These are phyloP conservation scores for Taurulus bubalis DNA, from an alignment of 2,113 vertebrate genomes.

Conservation along the genomic window DNA sequence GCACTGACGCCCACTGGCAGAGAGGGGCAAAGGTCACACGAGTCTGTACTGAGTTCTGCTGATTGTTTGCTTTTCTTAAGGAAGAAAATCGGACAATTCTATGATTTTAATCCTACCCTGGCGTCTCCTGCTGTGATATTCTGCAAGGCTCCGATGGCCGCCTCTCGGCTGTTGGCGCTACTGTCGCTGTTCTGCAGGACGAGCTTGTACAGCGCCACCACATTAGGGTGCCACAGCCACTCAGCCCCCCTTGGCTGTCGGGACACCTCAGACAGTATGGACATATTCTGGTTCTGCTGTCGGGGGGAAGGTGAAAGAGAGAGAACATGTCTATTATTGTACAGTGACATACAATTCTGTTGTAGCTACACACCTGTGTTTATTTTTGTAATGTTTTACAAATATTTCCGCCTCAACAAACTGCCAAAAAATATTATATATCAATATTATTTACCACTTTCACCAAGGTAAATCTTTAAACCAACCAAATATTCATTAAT, in stretches of 20 bases:
- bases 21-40: not conserved
- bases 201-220: constrained; percentile 89
- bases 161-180: constrained; percentile 88
- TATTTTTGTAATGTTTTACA: not conserved
- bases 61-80: not conserved
- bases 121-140: constrained; percentile 93
- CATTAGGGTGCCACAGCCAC: constrained; percentile 96
- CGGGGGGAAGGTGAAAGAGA: constrained; percentile 2
- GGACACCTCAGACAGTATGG: constrained; percentile 90
- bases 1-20: constrained; percentile 89
- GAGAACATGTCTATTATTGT: not conserved
- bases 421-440: not conserved
- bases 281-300: constrained; percentile 85
- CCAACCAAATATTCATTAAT: not conserved
- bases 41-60: not conserved
- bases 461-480: not conserved
- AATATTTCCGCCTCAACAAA: not conserved
- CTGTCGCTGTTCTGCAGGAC: constrained; percentile 89
- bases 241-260: constrained; percentile 92
- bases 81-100: not conserved
- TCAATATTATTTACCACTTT: not conserved
- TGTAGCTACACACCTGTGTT: not conserved
- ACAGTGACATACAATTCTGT: not conserved
- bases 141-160: constrained; percentile 91
- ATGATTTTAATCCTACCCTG: constrained; percentile 81